phyloP scores from a whole-genome alignment of 2,888 invertebrate genomes.

The Mythimna vitellina region DNA sequence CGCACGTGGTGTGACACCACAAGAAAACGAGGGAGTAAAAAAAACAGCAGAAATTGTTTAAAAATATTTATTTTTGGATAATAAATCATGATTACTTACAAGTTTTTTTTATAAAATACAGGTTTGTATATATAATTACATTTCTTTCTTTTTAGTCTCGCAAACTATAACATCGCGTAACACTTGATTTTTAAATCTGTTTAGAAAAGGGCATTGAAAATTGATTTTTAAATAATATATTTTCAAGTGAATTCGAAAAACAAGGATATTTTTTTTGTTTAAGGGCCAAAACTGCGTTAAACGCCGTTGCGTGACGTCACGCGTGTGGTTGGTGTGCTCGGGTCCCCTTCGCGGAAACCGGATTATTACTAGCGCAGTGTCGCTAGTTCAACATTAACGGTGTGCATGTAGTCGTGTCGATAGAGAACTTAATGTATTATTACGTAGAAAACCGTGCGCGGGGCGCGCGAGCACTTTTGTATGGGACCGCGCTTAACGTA shows the following conservation, averaged over 20 bases:
- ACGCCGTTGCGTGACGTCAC: too few relatives aligned
- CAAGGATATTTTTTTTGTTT: not conserved
- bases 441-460: too few relatives aligned
- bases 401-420: too few relatives aligned
- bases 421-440: too few relatives aligned
- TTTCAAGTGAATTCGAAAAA: not conserved
- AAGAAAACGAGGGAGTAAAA: not conserved
- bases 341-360: too few relatives aligned
- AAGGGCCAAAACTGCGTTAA: too few relatives aligned
- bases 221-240: not conserved
- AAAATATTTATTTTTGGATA: constrained; percentile 47
- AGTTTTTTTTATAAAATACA: constrained; percentile 35
- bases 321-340: too few relatives aligned
- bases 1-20: too few relatives aligned
- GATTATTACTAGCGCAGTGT: too few relatives aligned
- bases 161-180: not conserved
- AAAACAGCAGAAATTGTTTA: constrained; percentile 1
- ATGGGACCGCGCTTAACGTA: too few relatives aligned
- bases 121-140: constrained; percentile 3
- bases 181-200: not conserved
- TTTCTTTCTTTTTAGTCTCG: not conserved
- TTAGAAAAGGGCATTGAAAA: not conserved
- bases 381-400: too few relatives aligned
- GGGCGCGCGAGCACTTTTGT: too few relatives aligned
- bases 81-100: constrained; percentile 19